Percentiles rank a stretch among this genome's conserved stretches.
Evolutionary conservation across 2,888 invertebrate species (phyloP).

Genomic region (Orthosia incerta): DNA sequence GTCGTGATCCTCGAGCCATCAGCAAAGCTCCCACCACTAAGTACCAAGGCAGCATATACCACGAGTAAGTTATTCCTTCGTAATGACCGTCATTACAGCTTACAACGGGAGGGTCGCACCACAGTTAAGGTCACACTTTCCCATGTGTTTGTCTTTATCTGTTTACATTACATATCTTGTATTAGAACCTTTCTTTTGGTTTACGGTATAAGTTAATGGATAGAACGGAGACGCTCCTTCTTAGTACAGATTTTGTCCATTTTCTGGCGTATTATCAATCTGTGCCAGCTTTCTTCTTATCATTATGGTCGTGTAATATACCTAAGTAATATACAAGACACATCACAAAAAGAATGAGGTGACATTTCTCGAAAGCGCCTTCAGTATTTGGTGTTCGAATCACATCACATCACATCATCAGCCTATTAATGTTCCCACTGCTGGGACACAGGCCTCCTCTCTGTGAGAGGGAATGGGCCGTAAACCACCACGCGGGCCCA

Average conservation of each 20-base stretch:
- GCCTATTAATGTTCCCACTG: too few species aligned
- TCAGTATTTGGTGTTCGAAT: not conserved
- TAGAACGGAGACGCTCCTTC: not conserved
- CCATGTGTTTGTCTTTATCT: constrained; percentile 58
- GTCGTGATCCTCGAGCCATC: constrained; percentile 15
- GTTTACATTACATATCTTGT: constrained; percentile 29
- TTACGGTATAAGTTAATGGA: constrained; percentile 29
- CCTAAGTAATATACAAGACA: not conserved
- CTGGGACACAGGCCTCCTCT: too few species aligned
- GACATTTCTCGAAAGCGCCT: not conserved
- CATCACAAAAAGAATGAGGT: not conserved
- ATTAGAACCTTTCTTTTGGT: constrained; percentile 31
- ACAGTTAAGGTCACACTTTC: constrained; percentile 72
- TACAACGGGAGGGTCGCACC: constrained; percentile 51
- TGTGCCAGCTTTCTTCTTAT: not conserved
- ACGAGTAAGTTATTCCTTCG: constrained; percentile 47
- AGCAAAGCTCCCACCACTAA: constrained; percentile 12
- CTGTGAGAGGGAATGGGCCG: too few species aligned
- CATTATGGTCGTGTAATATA: not conserved
- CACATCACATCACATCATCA: too few species aligned
- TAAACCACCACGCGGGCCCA: too few species aligned
- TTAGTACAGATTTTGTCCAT: not conserved
- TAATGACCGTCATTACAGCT: constrained; percentile 66
- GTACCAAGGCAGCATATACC: constrained; percentile 4
- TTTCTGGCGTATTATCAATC: not conserved